Evolutionary conservation across 2,888 invertebrate species (phyloP).

Genomic region (Matsumyia berberina): DNA sequence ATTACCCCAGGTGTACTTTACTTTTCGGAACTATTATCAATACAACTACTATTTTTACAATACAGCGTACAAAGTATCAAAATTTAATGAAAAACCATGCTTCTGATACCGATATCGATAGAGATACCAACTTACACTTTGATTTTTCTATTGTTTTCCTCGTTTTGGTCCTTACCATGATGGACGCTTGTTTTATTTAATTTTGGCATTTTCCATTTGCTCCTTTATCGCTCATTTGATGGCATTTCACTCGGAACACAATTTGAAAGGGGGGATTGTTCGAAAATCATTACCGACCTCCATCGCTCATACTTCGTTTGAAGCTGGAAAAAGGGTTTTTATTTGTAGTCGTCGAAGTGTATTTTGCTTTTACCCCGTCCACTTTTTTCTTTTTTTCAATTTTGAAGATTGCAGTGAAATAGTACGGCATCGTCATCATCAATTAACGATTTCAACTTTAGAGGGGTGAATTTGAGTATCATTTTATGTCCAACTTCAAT

Average conservation of each 20-base stretch:
- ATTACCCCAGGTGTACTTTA: neutral
- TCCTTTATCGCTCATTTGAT: neutral
- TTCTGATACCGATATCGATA: too few relatives aligned
- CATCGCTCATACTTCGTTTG: too few relatives aligned
- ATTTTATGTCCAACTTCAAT: neutral
- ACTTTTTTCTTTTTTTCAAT: neutral
- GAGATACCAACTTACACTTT: neutral
- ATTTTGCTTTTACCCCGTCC: neutral
- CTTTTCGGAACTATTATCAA: neutral
- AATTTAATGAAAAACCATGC: too few relatives aligned
- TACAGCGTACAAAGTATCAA: too few relatives aligned
- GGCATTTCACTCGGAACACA: neutral
- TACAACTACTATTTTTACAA: too few relatives aligned
- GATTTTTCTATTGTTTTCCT: neutral
- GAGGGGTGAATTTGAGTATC: neutral
- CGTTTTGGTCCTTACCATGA: neutral
- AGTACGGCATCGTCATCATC: neutral
- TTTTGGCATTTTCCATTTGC: neutral
- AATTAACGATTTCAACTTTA: neutral
- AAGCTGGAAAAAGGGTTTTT: neutral
- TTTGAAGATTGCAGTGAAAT: constrained; percentile 7
- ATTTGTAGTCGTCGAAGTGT: neutral
- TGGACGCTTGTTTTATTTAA: neutral
- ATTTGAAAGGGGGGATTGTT: constrained; percentile 1
- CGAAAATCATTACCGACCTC: neutral